Conservation (phyloP, 1,140 invertebrate genomes). For the Drosophila carrolli region DNA sequence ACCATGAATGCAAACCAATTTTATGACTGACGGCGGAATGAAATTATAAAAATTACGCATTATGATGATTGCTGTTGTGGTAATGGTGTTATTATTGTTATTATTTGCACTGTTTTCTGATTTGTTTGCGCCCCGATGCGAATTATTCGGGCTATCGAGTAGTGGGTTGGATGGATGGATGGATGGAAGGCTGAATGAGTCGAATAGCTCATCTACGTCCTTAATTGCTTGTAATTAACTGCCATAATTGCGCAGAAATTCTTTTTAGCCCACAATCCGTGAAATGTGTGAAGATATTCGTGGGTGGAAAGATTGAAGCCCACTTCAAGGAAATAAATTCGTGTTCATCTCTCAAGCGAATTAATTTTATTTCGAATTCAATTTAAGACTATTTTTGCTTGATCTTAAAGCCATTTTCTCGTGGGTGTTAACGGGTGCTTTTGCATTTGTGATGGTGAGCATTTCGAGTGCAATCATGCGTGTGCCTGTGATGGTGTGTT, state of each 20-base stretch:
- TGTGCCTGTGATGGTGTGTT: conserved; percentile 18
- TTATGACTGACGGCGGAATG: conserved; percentile 60
- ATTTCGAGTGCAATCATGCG: conserved; percentile 31
- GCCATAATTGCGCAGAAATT: conserved; percentile 32
- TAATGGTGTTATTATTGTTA: conserved; percentile 35
- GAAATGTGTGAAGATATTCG: conserved; percentile 22
- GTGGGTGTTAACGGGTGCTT: conserved; percentile 31
- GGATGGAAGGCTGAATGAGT: background rate
- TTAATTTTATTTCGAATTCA: conserved; percentile 2
- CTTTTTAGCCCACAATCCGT: conserved; percentile 23
- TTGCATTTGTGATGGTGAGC: conserved; percentile 27
- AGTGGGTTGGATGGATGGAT: conserved; percentile 1
- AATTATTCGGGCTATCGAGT: conserved; percentile 43
- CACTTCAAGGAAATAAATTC: background rate
- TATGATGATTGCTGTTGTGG: conserved; percentile 53
- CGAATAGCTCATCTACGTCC: conserved; percentile 17
- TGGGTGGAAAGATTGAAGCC: background rate
- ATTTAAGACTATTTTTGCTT: background rate
- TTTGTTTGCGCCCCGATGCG: conserved; percentile 57
- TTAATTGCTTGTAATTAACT: conserved; percentile 76
- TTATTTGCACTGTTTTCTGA: conserved; percentile 64
- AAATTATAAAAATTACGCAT: conserved; percentile 75
- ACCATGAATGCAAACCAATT: conserved; percentile 56
- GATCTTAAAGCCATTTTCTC: conserved; percentile 9
- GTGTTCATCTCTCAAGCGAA: background rate